Percentiles rank a stretch among this genome's conserved stretches.
These are phyloP conservation scores for Frankliniella intonsa DNA, from an alignment of 2,888 invertebrate genomes.

Conservation along the genomic window DNA sequence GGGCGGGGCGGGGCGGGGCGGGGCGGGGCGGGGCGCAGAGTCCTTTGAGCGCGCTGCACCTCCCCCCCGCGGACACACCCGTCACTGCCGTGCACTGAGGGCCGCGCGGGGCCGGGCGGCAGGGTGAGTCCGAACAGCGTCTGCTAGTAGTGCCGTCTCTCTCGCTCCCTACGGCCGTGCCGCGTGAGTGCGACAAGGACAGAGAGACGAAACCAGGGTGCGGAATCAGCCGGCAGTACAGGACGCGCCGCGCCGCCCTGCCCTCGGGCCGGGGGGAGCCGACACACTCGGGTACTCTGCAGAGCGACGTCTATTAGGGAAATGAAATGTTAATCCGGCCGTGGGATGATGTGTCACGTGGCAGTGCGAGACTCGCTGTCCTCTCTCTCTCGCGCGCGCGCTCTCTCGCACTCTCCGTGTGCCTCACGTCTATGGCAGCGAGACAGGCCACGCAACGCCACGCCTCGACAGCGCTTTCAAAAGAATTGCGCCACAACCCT, in stretches of 20 bases:
- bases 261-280: not conserved
- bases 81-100: not conserved
- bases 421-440: too few relatives aligned
- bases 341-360: slow-evolving; percentile 13
- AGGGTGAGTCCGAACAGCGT: too few relatives aligned
- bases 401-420: too few relatives aligned
- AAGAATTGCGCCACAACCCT: not conserved
- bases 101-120: too few relatives aligned
- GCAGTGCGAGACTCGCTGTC: too few relatives aligned
- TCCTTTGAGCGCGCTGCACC: not conserved
- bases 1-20: not conserved
- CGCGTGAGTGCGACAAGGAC: too few relatives aligned
- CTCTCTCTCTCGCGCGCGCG: too few relatives aligned
- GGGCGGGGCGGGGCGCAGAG: not conserved
- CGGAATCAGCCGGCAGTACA: too few relatives aligned
- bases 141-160: not conserved
- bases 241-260: too few relatives aligned
- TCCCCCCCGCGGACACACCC: not conserved
- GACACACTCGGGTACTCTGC: not conserved
- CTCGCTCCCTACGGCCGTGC: too few relatives aligned
- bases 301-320: slow-evolving; percentile 22
- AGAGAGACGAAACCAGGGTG: too few relatives aligned
- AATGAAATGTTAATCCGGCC: slow-evolving; percentile 21
- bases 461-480: not conserved
- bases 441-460: too few relatives aligned